Percentiles rank a stretch among this genome's conserved stretches.
These are phyloP conservation scores for Micromesistius poutassou DNA, from an alignment of 2,797 vertebrate genomes.

Conservation along the genomic window DNA sequence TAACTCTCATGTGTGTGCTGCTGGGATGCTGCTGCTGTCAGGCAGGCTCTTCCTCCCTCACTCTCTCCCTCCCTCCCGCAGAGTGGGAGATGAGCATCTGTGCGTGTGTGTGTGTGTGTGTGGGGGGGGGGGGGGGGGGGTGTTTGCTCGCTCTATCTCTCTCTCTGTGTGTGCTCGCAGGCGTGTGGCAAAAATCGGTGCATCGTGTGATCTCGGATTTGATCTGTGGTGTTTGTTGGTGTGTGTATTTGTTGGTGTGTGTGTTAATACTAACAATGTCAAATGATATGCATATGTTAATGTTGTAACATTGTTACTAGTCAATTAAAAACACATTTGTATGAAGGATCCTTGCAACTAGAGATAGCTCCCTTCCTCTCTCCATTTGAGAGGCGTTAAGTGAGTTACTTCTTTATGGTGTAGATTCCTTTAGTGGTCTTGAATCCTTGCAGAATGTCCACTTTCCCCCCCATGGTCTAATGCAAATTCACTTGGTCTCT, in stretches of 20 bases:
- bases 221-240: constrained; percentile 13
- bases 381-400: too few relatives aligned
- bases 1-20: constrained; percentile 83
- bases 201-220: not conserved
- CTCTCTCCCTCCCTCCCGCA: constrained; percentile 41
- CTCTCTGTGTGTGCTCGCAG: constrained; percentile 33
- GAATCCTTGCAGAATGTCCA: too few relatives aligned
- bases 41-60: constrained; percentile 36
- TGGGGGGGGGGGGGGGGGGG: constrained; percentile 30
- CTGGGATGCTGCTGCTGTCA: constrained; percentile 65
- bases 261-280: not conserved
- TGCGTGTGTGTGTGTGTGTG: constrained; percentile 33
- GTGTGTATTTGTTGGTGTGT: constrained; percentile 26
- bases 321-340: too few relatives aligned
- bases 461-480: too few relatives aligned
- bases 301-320: too few relatives aligned
- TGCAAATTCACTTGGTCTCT: too few relatives aligned
- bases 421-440: too few relatives aligned
- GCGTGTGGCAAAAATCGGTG: constrained; percentile 5
- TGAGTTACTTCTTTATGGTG: too few relatives aligned
- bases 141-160: constrained; percentile 6
- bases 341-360: too few relatives aligned
- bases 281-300: too few relatives aligned
- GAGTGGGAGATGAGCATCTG: constrained; percentile 58
- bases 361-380: too few relatives aligned